phyloP scores from a whole-genome alignment of 2,797 vertebrate genomes.

The Danio aesculapii region DNA sequence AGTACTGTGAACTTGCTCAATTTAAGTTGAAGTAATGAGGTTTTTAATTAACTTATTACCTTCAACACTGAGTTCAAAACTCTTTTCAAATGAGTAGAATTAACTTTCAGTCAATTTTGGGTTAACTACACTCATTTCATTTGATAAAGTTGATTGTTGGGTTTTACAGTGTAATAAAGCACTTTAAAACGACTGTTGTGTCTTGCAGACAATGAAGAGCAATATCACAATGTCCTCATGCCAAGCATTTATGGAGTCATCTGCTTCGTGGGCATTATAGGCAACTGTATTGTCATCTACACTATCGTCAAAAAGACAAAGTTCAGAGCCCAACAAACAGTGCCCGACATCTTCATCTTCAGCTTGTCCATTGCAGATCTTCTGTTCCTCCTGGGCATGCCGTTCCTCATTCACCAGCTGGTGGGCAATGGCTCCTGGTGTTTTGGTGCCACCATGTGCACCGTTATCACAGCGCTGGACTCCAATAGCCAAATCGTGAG shows the following conservation, averaged over 20 bases:
- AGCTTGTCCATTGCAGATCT: slow-evolving; percentile 87
- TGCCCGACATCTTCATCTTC: slow-evolving; percentile 83
- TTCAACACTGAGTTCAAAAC: too few relatives aligned
- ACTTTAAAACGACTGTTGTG: neutral
- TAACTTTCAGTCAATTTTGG: too few relatives aligned
- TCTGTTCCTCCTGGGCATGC: slow-evolving; percentile 88
- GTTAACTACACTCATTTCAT: too few relatives aligned
- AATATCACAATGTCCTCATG: slow-evolving; percentile 79
- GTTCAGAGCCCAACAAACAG: slow-evolving; percentile 76
- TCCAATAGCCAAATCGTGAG: slow-evolving; percentile 91
- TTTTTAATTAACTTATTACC: too few relatives aligned
- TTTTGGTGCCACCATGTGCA: slow-evolving; percentile 85
- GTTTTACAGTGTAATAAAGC: too few relatives aligned
- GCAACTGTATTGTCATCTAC: slow-evolving; percentile 82
- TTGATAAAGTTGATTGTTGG: too few relatives aligned
- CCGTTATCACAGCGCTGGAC: slow-evolving; percentile 86
- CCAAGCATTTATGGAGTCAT: slow-evolving; percentile 83
- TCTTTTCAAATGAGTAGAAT: too few relatives aligned
- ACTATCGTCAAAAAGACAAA: slow-evolving; percentile 83
- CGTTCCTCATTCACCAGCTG: slow-evolving; percentile 89
- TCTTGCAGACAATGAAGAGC: slow-evolving; percentile 58
- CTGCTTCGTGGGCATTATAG: slow-evolving; percentile 79
- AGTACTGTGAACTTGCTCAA: too few relatives aligned
- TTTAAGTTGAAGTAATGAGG: too few relatives aligned
- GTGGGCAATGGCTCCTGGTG: slow-evolving; percentile 87